A percentile compares a stretch with the other conserved stretches of the same genome.
These are phyloP conservation scores for Zosterops japonicus DNA, from an alignment of 2,113 vertebrate genomes.

Conservation along the genomic window DNA sequence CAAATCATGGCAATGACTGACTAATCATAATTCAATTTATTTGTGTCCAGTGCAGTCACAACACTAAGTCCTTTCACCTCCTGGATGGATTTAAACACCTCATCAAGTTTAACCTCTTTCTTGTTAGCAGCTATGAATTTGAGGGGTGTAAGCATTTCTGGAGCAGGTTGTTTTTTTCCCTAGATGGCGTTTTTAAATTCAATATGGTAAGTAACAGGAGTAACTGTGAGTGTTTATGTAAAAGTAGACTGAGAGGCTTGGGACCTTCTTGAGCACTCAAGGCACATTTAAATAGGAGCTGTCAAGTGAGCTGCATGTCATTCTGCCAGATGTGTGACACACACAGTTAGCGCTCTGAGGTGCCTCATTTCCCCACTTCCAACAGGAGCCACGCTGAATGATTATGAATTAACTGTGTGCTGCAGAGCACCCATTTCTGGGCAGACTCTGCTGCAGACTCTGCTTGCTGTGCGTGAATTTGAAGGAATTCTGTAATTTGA, in stretches of 20 bases:
- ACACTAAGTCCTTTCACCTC: background rate
- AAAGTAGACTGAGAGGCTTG: background rate
- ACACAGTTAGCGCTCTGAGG: background rate
- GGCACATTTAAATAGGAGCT: background rate
- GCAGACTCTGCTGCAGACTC: background rate
- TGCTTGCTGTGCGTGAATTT: background rate
- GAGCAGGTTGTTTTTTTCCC: background rate
- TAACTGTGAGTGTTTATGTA: background rate
- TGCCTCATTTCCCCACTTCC: background rate
- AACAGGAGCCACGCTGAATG: background rate
- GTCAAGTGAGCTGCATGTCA: background rate
- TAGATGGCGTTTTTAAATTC: background rate
- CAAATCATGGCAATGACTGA: background rate
- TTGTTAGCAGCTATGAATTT: background rate
- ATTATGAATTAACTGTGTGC: background rate
- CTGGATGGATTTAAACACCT: background rate
- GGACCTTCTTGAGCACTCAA: background rate
- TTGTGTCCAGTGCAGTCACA: accelerated
- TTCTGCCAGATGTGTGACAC: background rate
- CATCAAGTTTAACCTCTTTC: background rate
- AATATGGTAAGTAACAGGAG: background rate
- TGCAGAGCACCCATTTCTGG: background rate
- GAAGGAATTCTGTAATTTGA: background rate
- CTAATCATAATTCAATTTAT: background rate
- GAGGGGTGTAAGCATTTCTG: background rate